These are phyloP conservation scores for Heliconius hewitsoni DNA, from an alignment of 1,140 invertebrate species.

Conservation along the genomic window DNA sequence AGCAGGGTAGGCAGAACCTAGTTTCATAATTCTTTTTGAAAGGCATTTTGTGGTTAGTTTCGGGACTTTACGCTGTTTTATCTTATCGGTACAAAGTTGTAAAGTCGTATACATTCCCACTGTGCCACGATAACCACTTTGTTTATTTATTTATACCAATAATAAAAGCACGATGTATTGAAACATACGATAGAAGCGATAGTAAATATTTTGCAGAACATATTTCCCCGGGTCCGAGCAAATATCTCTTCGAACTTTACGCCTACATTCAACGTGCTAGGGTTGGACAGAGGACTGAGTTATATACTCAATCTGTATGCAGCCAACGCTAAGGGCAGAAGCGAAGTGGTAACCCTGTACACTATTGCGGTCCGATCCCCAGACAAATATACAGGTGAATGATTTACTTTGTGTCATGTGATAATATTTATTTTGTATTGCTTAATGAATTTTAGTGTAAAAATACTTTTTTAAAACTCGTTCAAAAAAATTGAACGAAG, in stretches of 20 bases:
- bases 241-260: constrained; percentile 63
- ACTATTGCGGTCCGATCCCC: constrained; percentile 83
- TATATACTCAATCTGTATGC: constrained; percentile 83
- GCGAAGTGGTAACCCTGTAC: constrained; percentile 83
- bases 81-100: too few relatives aligned
- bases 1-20: too few relatives aligned
- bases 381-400: constrained; percentile 90
- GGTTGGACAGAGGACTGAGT: constrained; percentile 70
- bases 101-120: too few relatives aligned
- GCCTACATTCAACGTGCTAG: constrained; percentile 75
- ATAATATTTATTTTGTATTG: background rate
- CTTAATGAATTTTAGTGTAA: background rate
- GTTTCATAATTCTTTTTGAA: too few relatives aligned
- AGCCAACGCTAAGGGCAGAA: constrained; percentile 84
- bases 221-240: constrained; percentile 50
- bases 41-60: too few relatives aligned
- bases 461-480: too few relatives aligned
- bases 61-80: too few relatives aligned
- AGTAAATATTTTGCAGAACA: background rate
- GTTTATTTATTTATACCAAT: background rate
- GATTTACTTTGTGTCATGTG: background rate
- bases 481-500: too few relatives aligned
- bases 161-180: background rate
- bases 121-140: too few relatives aligned
- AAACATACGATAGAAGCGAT: background rate